phyloP scores from a whole-genome alignment of 2,888 invertebrate genomes.

The Idaea biselata region DNA sequence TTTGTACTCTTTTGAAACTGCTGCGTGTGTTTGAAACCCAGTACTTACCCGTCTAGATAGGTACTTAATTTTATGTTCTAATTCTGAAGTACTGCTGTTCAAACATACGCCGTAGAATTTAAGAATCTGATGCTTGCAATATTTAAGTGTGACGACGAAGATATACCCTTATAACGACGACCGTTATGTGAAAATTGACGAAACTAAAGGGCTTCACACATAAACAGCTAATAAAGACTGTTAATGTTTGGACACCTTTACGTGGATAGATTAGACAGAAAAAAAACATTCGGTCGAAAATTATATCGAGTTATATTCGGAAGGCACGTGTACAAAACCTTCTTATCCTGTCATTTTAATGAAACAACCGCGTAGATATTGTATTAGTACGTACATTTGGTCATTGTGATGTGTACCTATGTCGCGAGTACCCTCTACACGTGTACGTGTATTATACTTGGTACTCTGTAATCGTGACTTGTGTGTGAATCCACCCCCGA shows the following conservation, averaged over 20 bases:
- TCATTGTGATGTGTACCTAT: constrained; percentile 24
- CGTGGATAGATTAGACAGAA: constrained; percentile 14
- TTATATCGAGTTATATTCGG: constrained; percentile 18
- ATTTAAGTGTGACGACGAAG: constrained; percentile 19
- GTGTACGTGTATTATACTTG: constrained; percentile 34
- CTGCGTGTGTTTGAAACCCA: constrained; percentile 31
- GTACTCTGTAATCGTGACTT: constrained; percentile 32
- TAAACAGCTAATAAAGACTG: no score
- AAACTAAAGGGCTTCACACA: constrained; percentile 8
- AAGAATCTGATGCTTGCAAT: constrained; percentile 61
- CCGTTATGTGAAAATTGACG: constrained; percentile 9
- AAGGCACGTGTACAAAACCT: constrained; percentile 52
- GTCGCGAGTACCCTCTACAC: constrained; percentile 41
- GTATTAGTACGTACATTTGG: constrained; percentile 30
- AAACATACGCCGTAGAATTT: constrained; percentile 36
- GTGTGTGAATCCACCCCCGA: constrained; percentile 33
- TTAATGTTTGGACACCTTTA: no score
- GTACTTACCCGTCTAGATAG: constrained; percentile 16
- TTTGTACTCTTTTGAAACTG: constrained; percentile 40
- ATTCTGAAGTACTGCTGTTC: constrained; percentile 44
- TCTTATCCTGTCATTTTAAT: constrained; percentile 67
- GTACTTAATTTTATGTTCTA: constrained; percentile 14
- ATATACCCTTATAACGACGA: constrained; percentile 10
- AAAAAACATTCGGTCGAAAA: background rate
- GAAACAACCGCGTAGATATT: constrained; percentile 36